Evolutionary conservation across 2,113 vertebrate genomes (phyloP), one percentile per base, ranked within the genome.

Genomic region (Symphodus melops): DNA sequence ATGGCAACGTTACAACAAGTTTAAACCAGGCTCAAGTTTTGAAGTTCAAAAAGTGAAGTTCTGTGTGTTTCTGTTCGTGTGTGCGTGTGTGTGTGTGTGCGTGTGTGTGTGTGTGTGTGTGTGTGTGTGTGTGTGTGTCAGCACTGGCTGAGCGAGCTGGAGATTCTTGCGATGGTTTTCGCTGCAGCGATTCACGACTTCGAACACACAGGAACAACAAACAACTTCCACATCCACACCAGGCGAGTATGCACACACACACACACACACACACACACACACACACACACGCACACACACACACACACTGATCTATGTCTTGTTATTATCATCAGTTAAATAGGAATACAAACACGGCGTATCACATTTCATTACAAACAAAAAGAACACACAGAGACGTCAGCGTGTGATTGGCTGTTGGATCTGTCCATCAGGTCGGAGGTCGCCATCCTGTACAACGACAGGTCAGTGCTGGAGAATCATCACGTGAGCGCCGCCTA

Each of bases 131-230:
- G 33, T 59, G 42, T 69, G 81, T 89, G n/a, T 46, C 75, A 99
- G 98, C 98, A 99, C 93, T 99, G 98, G 97, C 95, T 99, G 70
- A 97, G 96, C 62, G 98, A 99, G 95, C 95, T 99, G 96, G 98
- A 99, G 96, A 98, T 98, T 78, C 92, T 99, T 72, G 97, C 98
- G 41, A 98, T 99, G 97, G 96, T 99, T 77, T 99, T 99, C 86
- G 98, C 98, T 46, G 98, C 98, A 87, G 97, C 98, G 8, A 94
- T 99, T 89, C 98, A 99, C 72, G 98, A 99, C 92, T 99, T 98
- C 21, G 98, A 99, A 72, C 98, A 99, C 83, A 99, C 97, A 52
- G 98, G 98, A 87, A 99, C 98, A 39, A 99, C 98, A 57, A 99
- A 99, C 91, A 99, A 98, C 92, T 99, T 99, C 87, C 98, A 99